Base-by-base conservation (phyloP, 2,888 invertebrate genomes). In the Rhabditoides inermis region DNA sequence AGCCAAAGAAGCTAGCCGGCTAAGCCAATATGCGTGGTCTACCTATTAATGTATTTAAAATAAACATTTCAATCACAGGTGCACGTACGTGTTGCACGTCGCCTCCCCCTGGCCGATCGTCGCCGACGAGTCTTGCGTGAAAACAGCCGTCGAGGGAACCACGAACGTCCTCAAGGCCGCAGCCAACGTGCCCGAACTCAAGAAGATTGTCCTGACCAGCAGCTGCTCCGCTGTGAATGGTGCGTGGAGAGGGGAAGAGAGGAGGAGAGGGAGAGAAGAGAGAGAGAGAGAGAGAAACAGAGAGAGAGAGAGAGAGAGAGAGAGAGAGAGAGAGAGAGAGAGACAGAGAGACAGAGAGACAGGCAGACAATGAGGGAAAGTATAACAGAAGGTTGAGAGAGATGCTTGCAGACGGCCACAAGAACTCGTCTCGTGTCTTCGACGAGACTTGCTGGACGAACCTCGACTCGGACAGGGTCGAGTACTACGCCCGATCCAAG, bases 151-250 rank as follows among this genome's bases (percentile, higher is more conserved):
- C 12, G 51, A 62, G 30, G 57, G 81, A 2, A 81, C 81, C 0
- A 71, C 77, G 55, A 75, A 72, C 50, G 78, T 82, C 1, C 68
- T 82, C 15, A 77, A 78, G 63, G 80, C 81, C 30, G 79, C 79
- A 61, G 72, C 76, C 12, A 75, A 73, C 41, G 75, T 76, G 44
- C 76, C 48, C 10, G 47, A 48, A 4, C 58, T 66, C 45, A 79
- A 78, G 61, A 74, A 80, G 49, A 78, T 82, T 20, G 79, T 82
- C 6, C 60, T 82, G 30, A 82, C 81, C 3, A 80, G 80, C 55
- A 80, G 80, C 42, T 67, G 66, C 32, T 54, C 67, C 1, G 67
- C 67, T 20, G 52, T 67, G 22, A 67, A 67, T 46, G 67, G 66
- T 67, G 39, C 27, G 51, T 28, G 23, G 12, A 2, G 12, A 15